Evolutionary conservation across 2,888 invertebrate species (phyloP), one percentile per base, ranked within the genome.

Genomic region (Oligia latruncula): DNA sequence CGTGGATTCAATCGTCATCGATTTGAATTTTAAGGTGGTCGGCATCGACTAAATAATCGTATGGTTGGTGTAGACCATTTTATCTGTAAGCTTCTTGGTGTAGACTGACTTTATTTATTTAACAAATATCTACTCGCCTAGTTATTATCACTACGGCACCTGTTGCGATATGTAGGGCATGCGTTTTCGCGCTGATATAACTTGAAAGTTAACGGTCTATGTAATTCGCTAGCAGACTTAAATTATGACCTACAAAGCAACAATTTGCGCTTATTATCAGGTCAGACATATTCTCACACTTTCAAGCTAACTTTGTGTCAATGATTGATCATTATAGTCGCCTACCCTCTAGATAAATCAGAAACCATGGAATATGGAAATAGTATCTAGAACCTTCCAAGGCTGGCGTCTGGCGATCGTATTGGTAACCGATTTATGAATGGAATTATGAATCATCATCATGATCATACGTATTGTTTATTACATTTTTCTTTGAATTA

Each of bases 151-250:
- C 65, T 75, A 46, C 72, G 52, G 79, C 66, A 84, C 74, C 77
- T 77, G 71, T 77, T 67, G 49, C 71, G 43, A 67, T 74, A 87
- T 78, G 64, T 82, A 87, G 88, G 84, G 73, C 87, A 88, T 77
- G 70, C 81, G 71, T 66, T 82, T 71, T 23, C 73, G 60, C 71
- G 49, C 67, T 80, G 64, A 70, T 71, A 79, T 70, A 55, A 52
- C 65, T 73, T 52, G 40, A 65, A 80, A 86, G 13, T 71, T 74
- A 74, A 83, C 80, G 40, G 80, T 71, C 46, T 67, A 71, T 58
- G 49, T 68, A 74, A 75, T 83, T 85, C 86, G 83, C 84, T 86
- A 72, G 72, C 72, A 76, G 58, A 70, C 35, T 60, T 55, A 65
- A 65, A 72, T 74, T 60, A 76, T 71, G 71, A 75, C 62, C 75